A percentile compares a stretch with the other conserved stretches of the same genome.
phyloP scores from a whole-genome alignment of 2,888 invertebrate species.

The Stramonita haemastoma region DNA sequence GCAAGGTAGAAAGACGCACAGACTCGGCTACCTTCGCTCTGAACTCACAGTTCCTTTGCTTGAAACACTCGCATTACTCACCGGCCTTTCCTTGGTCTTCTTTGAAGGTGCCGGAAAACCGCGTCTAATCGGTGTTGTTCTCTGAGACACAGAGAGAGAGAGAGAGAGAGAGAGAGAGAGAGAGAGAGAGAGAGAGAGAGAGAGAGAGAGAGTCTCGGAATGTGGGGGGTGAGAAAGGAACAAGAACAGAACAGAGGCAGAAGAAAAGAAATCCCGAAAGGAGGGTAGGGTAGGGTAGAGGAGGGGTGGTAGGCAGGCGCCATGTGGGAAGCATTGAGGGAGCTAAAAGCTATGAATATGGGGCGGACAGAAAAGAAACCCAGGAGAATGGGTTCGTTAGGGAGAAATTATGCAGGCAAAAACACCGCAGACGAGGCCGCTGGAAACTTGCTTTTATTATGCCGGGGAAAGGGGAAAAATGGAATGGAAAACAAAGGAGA shows the following conservation, averaged over 20 bases:
- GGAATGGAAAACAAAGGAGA: background rate
- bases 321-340: background rate
- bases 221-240: background rate
- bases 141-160: too few species aligned
- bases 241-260: background rate
- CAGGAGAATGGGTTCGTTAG: conserved; percentile 23
- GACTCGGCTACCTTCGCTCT: too few species aligned
- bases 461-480: background rate
- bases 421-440: conserved; percentile 16
- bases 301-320: background rate
- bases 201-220: background rate
- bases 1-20: too few species aligned
- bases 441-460: background rate
- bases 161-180: background rate
- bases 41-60: too few species aligned
- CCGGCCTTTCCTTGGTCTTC: too few species aligned
- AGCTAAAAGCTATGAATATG: conserved; percentile 21
- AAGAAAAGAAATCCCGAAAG: background rate
- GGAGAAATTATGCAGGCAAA: conserved; percentile 27
- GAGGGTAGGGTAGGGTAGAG: background rate
- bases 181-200: background rate
- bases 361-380: conserved; percentile 19
- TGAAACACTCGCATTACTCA: too few species aligned
- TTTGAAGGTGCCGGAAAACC: too few species aligned
- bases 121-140: too few species aligned